These are phyloP conservation scores for Psix sp. DNA, from an alignment of 1,140 invertebrate genomes.

Conservation along the genomic window DNA sequence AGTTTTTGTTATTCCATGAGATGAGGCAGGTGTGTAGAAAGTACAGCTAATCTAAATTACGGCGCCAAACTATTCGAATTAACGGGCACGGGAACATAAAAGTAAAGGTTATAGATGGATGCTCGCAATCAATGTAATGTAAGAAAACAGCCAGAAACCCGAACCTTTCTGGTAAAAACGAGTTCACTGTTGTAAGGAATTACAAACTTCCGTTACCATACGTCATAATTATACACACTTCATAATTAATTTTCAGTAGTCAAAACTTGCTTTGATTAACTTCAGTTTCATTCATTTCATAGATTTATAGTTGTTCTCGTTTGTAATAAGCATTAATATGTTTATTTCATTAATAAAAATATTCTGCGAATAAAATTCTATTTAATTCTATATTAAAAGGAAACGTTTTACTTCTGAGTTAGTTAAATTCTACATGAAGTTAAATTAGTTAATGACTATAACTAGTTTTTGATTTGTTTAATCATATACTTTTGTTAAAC, in stretches of 20 bases:
- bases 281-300: slow-evolving; percentile 31
- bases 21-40: slow-evolving; percentile 28
- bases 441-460: too few relatives aligned
- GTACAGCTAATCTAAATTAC: slow-evolving; percentile 37
- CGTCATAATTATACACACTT: slow-evolving; percentile 36
- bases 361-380: too few relatives aligned
- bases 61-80: slow-evolving; percentile 57
- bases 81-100: slow-evolving; percentile 39
- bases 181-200: slow-evolving; percentile 3
- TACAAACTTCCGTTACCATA: slow-evolving; percentile 17
- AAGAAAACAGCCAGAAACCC: slow-evolving; percentile 24
- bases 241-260: slow-evolving; percentile 33
- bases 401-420: too few relatives aligned
- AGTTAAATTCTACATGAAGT: too few relatives aligned
- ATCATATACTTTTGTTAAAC: too few relatives aligned
- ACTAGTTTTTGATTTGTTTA: too few relatives aligned
- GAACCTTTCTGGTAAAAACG: slow-evolving; percentile 7
- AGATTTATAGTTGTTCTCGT: slow-evolving; percentile 24
- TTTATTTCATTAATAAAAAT: too few relatives aligned
- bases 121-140: too few relatives aligned
- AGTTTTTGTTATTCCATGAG: slow-evolving; percentile 39
- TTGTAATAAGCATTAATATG: too few relatives aligned
- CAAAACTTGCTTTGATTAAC: slow-evolving; percentile 14
- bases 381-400: too few relatives aligned
- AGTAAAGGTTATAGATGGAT: slow-evolving; percentile 20